phyloP scores from a whole-genome alignment of 2,888 invertebrate genomes.

The Ophion ellenae region DNA sequence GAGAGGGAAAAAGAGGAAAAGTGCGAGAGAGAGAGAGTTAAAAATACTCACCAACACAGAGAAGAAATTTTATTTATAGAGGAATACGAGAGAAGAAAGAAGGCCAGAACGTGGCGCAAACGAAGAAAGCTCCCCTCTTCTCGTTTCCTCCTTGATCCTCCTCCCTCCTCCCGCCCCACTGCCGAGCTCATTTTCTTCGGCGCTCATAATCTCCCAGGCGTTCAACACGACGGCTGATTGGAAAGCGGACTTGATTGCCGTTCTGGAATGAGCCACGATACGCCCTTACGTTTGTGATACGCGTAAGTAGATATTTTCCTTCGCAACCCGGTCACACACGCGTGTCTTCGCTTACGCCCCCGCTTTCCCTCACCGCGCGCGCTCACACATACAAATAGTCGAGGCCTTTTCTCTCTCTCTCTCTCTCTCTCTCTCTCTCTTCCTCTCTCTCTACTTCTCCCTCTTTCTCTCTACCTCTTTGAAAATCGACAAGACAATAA shows the following conservation, averaged over 20 bases:
- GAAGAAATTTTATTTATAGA: conserved; percentile 67
- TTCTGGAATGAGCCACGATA: too few relatives aligned
- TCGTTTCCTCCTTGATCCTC: conserved; percentile 25
- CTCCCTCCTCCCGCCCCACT: background rate
- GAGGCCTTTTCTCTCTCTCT: background rate
- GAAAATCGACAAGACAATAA: conserved; percentile 4
- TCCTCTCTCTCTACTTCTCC: background rate
- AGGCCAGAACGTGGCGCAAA: conserved; percentile 68
- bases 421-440: background rate
- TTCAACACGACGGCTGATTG: too few relatives aligned
- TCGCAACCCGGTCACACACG: too few relatives aligned
- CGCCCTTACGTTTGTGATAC: too few relatives aligned
- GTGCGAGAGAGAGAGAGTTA: conserved; percentile 9
- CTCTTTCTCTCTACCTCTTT: background rate
- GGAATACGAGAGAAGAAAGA: conserved; percentile 69
- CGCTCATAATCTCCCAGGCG: conserved; percentile 34
- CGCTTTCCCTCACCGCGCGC: conserved; percentile 27
- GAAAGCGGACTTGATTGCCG: too few relatives aligned
- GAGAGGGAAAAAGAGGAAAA: background rate
- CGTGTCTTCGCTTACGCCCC: conserved; percentile 11
- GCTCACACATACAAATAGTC: background rate
- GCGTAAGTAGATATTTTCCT: too few relatives aligned
- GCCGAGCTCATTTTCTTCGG: conserved; percentile 54
- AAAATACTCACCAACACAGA: conserved; percentile 38
- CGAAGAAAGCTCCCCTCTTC: conserved; percentile 74